Evolutionary conservation across 2,888 invertebrate genomes (phyloP).

Genomic region (Micoletzkya japonica): DNA sequence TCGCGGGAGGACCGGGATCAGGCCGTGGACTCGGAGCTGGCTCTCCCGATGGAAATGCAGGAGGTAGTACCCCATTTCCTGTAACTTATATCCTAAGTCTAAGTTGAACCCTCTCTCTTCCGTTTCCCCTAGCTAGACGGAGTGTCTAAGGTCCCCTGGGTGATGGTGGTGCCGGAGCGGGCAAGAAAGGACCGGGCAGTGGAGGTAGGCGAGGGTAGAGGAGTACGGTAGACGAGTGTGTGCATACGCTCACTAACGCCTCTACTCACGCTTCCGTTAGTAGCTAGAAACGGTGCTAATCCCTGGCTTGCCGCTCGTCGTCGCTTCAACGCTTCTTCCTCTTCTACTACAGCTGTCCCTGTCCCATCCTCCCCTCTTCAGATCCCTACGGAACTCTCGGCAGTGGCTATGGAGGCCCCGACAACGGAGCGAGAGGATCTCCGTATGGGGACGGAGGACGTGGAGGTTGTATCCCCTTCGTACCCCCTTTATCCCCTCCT

Average conservation of each 20-base stretch:
- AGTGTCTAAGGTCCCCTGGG: not conserved
- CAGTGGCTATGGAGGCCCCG: not conserved
- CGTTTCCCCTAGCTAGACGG: not conserved
- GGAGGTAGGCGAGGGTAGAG: not conserved
- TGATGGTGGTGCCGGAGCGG: not conserved
- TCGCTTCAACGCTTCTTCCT: not conserved
- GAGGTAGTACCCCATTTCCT: constrained; percentile 1
- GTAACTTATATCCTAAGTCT: not conserved
- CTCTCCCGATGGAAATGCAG: not conserved
- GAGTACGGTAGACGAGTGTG: not conserved
- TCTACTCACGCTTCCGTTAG: not conserved
- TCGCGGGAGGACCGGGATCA: not conserved
- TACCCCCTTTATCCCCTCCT: too few species aligned
- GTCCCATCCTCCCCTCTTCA: constrained; percentile 16
- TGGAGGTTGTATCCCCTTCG: constrained; percentile 10
- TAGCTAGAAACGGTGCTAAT: not conserved
- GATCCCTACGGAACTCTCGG: constrained; percentile 25
- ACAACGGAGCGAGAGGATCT: constrained; percentile 19
- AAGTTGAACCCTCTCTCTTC: not conserved
- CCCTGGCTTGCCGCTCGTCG: constrained; percentile 5
- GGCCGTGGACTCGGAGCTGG: constrained; percentile 21
- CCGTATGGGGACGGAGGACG: constrained; percentile 17
- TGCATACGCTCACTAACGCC: not conserved
- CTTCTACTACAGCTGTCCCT: not conserved
- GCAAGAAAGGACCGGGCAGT: not conserved